Conservation (phyloP, 2,113 vertebrate genomes). For the Ginglymostoma cirratum region DNA sequence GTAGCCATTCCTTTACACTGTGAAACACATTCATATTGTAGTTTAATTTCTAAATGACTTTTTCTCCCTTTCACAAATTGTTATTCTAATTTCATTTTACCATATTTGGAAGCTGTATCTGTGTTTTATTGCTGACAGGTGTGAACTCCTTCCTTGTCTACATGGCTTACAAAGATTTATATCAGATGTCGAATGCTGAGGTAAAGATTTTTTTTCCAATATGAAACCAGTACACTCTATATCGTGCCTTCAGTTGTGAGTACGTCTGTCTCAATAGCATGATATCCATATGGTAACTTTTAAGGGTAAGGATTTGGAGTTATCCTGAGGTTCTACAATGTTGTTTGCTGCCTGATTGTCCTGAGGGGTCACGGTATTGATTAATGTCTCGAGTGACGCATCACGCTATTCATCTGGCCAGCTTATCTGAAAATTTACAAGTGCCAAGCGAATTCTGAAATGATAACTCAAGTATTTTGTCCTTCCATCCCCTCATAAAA, state of each 20-base stretch:
- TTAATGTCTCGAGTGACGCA: not conserved
- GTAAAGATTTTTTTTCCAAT: constrained; percentile 52
- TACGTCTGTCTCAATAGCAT: not conserved
- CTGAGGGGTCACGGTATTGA: not conserved
- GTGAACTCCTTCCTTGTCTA: constrained; percentile 96
- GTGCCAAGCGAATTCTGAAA: not conserved
- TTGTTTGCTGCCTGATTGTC: not conserved
- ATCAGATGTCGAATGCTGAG: constrained; percentile 95
- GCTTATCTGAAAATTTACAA: not conserved
- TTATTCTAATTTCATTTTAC: not conserved
- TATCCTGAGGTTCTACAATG: not conserved
- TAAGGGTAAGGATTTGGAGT: not conserved
- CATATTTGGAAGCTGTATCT: not conserved
- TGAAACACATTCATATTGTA: not conserved
- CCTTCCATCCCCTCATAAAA: not conserved
- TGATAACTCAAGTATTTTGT: not conserved
- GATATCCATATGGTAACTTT: not conserved
- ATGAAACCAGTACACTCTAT: not conserved
- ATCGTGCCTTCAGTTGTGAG: not conserved
- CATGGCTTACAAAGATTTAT: constrained; percentile 95
- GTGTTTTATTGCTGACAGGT: constrained; percentile 56
- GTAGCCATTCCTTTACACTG: not conserved
- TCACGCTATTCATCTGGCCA: too few relatives aligned
- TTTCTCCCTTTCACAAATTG: not conserved
- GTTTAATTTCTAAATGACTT: not conserved